Evolutionary conservation across 2,113 vertebrate genomes (phyloP).

Genomic region (Ancistrus triradiatus): DNA sequence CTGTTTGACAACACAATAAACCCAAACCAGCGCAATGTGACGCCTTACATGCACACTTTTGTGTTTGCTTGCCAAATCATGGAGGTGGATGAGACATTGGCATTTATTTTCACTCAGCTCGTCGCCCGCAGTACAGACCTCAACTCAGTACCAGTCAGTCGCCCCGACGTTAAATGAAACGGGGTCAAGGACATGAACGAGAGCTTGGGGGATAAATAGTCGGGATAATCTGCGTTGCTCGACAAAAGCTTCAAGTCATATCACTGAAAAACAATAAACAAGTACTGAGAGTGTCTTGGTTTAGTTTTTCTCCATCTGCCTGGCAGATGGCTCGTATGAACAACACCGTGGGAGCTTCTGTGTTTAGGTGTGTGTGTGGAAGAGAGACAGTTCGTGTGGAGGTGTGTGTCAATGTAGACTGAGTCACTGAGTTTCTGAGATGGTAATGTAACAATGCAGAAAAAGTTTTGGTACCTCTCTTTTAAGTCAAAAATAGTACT

Average conservation of each 20-base stretch:
- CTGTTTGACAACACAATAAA: too few species aligned
- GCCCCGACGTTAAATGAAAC: not conserved
- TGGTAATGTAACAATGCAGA: too few species aligned
- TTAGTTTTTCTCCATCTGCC: constrained; percentile 42
- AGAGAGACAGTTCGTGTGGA: too few species aligned
- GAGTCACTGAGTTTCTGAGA: not conserved
- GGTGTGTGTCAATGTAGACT: too few species aligned
- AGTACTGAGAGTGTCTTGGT: constrained; percentile 20
- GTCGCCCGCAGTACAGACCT: not conserved
- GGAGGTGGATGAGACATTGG: not conserved
- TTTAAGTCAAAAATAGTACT: too few species aligned
- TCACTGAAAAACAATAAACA: constrained; percentile 22
- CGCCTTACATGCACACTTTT: too few species aligned
- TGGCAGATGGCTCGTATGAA: constrained; percentile 35
- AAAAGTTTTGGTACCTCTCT: too few species aligned
- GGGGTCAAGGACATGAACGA: not conserved
- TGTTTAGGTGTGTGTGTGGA: not conserved
- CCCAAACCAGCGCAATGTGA: too few species aligned
- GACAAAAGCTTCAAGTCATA: constrained; percentile 11
- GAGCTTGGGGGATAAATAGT: not conserved
- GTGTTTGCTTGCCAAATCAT: too few species aligned
- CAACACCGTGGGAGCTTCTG: constrained; percentile 28
- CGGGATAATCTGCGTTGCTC: constrained; percentile 1
- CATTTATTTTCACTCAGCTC: not conserved
- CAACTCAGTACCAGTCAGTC: not conserved